Conservation (phyloP, 1,140 invertebrate species). For the Heliconius hewitsoni region DNA sequence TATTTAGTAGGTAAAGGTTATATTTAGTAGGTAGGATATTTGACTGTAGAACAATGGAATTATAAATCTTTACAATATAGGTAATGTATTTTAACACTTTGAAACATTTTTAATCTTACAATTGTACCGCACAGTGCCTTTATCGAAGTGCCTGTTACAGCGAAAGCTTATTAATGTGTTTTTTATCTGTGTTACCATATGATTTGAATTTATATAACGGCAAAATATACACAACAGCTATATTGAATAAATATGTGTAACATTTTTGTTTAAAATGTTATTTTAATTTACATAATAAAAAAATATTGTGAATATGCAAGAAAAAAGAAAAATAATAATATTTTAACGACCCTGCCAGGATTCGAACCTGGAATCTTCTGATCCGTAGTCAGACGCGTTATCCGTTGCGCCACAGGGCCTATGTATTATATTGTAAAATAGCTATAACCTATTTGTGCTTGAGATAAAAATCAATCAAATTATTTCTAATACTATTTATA, state of each 20-base stretch:
- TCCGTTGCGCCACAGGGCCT: slow-evolving; percentile 77
- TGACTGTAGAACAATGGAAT: neutral
- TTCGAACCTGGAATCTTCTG: slow-evolving; percentile 83
- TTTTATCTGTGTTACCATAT: neutral
- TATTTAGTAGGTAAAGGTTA: neutral
- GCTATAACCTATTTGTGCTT: neutral
- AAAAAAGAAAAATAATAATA: slow-evolving; percentile 43
- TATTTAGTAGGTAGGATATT: neutral
- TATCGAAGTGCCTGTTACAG: neutral
- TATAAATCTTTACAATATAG: neutral
- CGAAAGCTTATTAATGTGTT: neutral
- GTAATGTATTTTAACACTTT: neutral
- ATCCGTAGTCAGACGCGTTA: slow-evolving; percentile 14
- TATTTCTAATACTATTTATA: no score
- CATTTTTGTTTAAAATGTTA: no score
- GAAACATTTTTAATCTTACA: neutral
- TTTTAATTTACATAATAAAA: neutral
- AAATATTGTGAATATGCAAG: slow-evolving; percentile 35
- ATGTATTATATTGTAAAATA: slow-evolving; percentile 24
- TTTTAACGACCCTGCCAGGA: slow-evolving; percentile 88
- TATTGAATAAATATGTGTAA: no score
- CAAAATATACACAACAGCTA: no score
- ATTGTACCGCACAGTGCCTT: neutral
- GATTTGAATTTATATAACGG: neutral
- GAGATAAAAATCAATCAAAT: neutral